Evolutionary conservation across 2,888 invertebrate species (phyloP), one percentile per base, ranked within the genome.

Genomic region (Callyntrura guangdongensis): DNA sequence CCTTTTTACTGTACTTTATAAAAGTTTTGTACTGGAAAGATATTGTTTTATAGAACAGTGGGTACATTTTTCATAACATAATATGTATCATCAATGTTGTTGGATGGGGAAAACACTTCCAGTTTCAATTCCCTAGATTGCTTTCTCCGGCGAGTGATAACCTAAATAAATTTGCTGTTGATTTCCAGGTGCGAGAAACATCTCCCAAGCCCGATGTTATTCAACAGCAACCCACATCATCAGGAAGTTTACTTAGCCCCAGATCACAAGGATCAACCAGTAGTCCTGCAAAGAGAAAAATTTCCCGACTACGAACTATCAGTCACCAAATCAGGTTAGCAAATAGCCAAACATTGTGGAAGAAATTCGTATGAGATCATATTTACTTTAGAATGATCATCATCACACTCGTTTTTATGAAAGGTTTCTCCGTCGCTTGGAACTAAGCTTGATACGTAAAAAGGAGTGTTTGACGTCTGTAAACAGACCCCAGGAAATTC

Each of bases 321-420:
- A 97, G 97, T 94, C 97, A 97, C 95, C 97, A 97, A 95, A 97
- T 97, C 95, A 96, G 97, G 97, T 97, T 69, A 56, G 11, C 22
- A 5, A 56, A n/a, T 8, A n/a, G n/a, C 36, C n/a, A n/a, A 45
- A n/a, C 36, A 36, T 53, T 53, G 53, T 5, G 8, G 17, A 17
- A 64, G n/a, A 64, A 64, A 17, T 36, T 36, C 3, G 36, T 36
- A 36, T 6, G 36, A 36, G 36, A 2, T 36, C 3, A 36, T 64
- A 5, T 64, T 5, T 64, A 17, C 12, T 22, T 25, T 64, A 36
- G 36, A 36, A 74, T 84, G 27, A 69, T 47, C 67, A 11, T n/a
- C n/a, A n/a, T n/a, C 36, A 36, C 2, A 36, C 36, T 36, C 36
- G 36, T 36, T 36, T 36, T 36, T 36, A 77, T 59, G 77, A 83